Evolutionary conservation across 1,140 invertebrate genomes (phyloP).

Genomic region (Atta colombica): DNA sequence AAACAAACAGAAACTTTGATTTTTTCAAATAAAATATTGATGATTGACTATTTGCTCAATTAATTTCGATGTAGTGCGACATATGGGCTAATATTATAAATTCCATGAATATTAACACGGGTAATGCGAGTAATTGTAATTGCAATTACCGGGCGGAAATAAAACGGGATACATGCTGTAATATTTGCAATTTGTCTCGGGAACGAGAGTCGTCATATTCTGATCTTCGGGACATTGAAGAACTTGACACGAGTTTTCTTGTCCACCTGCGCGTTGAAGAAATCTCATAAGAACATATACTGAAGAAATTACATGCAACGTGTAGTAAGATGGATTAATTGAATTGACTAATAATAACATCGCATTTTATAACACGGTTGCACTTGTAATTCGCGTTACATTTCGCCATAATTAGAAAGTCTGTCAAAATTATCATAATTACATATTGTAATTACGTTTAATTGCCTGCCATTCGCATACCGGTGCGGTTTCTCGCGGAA

Average conservation of each 20-base stretch:
- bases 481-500: constrained; percentile 75
- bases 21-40: too few species aligned
- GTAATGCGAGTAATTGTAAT: not conserved
- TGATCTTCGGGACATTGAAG: constrained; percentile 88
- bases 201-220: constrained; percentile 85
- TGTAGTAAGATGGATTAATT: constrained; percentile 16
- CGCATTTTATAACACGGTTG: not conserved
- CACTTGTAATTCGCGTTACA: not conserved
- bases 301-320: constrained; percentile 17
- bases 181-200: constrained; percentile 88
- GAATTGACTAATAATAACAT: constrained; percentile 5
- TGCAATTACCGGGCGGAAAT: constrained; percentile 67
- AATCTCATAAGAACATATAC: not conserved
- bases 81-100: not conserved
- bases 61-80: too few species aligned
- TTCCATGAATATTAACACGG: not conserved
- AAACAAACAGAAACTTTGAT: too few species aligned
- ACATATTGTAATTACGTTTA: constrained; percentile 28
- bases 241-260: constrained; percentile 65
- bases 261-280: not conserved
- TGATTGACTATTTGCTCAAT: too few species aligned
- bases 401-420: not conserved
- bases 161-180: constrained; percentile 85
- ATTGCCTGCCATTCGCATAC: constrained; percentile 59
- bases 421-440: constrained; percentile 43